These are phyloP conservation scores for Mus caroli DNA, from an alignment of 2,797 vertebrate genomes.

Conservation along the genomic window DNA sequence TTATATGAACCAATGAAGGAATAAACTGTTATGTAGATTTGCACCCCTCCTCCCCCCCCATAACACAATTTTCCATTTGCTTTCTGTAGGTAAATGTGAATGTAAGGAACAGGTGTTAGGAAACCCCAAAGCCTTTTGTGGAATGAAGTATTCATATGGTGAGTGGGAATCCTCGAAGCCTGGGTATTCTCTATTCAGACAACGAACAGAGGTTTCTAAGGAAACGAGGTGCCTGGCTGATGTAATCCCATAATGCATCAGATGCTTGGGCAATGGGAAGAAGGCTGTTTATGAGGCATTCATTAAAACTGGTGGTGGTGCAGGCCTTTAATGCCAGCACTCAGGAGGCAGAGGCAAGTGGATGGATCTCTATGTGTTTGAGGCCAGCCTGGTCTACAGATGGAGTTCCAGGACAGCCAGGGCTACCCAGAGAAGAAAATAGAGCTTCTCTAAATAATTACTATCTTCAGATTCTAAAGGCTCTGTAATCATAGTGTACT, in stretches of 20 bases:
- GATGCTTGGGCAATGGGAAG: not conserved
- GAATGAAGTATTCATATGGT: constrained; percentile 97
- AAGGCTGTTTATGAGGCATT: not conserved
- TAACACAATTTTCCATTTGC: constrained; percentile 78
- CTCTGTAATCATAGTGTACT: not conserved
- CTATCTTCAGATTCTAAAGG: not conserved
- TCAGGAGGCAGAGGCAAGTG: not conserved
- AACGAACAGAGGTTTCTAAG: not conserved
- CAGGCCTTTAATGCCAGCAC: not conserved
- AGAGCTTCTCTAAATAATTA: not conserved
- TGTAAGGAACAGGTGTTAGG: constrained; percentile 97
- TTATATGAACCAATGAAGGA: not conserved
- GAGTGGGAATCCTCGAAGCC: constrained; percentile 83
- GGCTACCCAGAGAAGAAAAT: not conserved
- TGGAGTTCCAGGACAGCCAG: not conserved
- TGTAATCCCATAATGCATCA: not conserved
- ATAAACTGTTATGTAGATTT: constrained; percentile 32
- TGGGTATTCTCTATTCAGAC: constrained; percentile 38
- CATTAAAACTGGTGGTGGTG: not conserved
- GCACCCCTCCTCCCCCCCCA: not conserved
- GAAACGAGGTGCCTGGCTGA: not conserved
- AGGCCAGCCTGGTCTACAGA: not conserved
- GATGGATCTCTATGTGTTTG: not conserved
- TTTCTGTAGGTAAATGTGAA: constrained; percentile 95
- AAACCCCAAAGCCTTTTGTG: constrained; percentile 96